Conservation (phyloP, 1,140 invertebrate species). For the Diorhabda elongata region DNA sequence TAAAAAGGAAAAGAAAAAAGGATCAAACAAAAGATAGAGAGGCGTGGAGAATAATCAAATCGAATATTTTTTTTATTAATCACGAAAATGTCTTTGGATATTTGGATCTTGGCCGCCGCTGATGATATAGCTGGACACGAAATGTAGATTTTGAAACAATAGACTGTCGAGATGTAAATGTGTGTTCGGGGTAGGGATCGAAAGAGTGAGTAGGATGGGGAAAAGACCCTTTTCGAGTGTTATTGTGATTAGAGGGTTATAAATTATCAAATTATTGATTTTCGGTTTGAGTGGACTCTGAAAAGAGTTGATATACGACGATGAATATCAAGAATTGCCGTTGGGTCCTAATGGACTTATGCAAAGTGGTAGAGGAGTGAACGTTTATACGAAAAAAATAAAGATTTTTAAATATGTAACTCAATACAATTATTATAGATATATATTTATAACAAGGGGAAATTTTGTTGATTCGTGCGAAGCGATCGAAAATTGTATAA, state of each 20-base stretch:
- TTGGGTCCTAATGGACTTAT: slow-evolving; percentile 9
- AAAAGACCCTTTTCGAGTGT: slow-evolving; percentile 14
- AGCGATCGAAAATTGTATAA: slow-evolving; percentile 18
- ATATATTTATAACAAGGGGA: neutral
- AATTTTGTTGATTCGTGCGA: slow-evolving; percentile 17
- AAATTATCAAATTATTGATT: slow-evolving; percentile 24
- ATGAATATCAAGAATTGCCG: slow-evolving; percentile 7
- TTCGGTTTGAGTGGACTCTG: slow-evolving; percentile 1
- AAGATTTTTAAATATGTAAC: neutral
- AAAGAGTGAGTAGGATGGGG: slow-evolving; percentile 5
- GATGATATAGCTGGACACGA: slow-evolving; percentile 19
- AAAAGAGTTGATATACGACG: slow-evolving; percentile 6
- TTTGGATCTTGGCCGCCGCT: too few species aligned
- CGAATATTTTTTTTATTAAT: too few species aligned
- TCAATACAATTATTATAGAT: slow-evolving; percentile 15
- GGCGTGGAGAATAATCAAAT: too few species aligned
- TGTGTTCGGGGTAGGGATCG: slow-evolving; percentile 6
- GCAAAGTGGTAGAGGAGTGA: neutral
- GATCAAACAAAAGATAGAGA: too few species aligned
- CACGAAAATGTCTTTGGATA: too few species aligned
- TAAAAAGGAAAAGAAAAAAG: too few species aligned
- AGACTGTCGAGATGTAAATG: slow-evolving; percentile 17
- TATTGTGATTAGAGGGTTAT: slow-evolving; percentile 23
- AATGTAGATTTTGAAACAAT: slow-evolving; percentile 26
- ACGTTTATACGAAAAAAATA: neutral